Base-by-base conservation (phyloP, 2,888 invertebrate species). In the Tineola bisselliella region DNA sequence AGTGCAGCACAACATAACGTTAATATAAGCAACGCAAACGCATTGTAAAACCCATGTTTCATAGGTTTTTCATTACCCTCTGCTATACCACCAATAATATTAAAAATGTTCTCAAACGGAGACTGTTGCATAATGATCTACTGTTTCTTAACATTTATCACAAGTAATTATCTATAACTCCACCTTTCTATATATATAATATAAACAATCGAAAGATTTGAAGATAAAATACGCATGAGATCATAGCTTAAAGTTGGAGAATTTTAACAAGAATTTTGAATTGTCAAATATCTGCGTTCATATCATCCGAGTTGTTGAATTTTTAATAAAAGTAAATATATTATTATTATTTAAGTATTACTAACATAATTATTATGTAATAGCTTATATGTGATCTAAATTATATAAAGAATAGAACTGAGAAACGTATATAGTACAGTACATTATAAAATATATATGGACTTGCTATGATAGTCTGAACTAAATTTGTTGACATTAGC, bases 21-120 rank as follows among this genome's bases (percentile, higher is more conserved):
- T 63, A 95, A 83, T 65, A 95, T 88, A 67, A 94, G 90, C 61
- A 94, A 81, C n/a, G 95, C 95, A 63, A 94, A 89, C 5, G 94
- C 94, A 82, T 95, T 96, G 78, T 95, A 96, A 69, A 96, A 90
- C n/a, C 95, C 95, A 83, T 94, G 93, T 84, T 94, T 95, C 73
- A 96, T 89, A n/a, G 94, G 94, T 77, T 95, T 94, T 77, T 95
- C 95, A 70, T 95, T 93, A 44, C 92, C 93, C 67, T 92, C 91
- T 12, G 93, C 91, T 66, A 94, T 76, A 62, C 90, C 89, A 62
- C 90, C 90, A 65, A 92, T 88, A 65, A 91, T 90, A 71, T 89
- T 91, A 66, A 92, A 89, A 66, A 92, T 89, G 76, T 91, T 92
- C 71, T 92, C 91, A 74, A 92, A 89, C 19, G 87, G 87, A 30